phyloP scores from a whole-genome alignment of 2,113 vertebrate species.

The Diphyllodes magnificus region DNA sequence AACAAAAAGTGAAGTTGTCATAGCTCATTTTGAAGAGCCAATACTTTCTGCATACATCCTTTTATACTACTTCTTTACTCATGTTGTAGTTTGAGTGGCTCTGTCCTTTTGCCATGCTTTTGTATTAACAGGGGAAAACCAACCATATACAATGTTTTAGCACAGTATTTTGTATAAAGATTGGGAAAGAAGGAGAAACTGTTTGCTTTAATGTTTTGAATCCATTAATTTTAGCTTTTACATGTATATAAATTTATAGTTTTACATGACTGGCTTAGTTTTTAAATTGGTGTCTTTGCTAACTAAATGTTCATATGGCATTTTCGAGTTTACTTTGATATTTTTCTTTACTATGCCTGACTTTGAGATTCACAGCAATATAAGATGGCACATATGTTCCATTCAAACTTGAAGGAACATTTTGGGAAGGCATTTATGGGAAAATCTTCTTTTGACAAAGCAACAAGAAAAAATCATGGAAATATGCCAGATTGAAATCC shows the following conservation, averaged over 20 bases:
- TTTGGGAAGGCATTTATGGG: constrained; percentile 22
- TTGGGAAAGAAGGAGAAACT: neutral
- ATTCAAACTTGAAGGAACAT: neutral
- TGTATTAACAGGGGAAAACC: neutral
- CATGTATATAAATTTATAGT: neutral
- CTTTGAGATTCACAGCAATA: neutral
- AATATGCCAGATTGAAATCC: constrained; percentile 33
- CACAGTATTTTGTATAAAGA: neutral
- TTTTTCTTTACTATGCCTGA: neutral
- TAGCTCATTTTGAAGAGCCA: neutral
- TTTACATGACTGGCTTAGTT: neutral
- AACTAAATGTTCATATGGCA: neutral
- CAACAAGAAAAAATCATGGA: constrained; percentile 19
- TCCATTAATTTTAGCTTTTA: neutral
- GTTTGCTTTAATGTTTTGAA: neutral
- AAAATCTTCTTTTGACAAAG: constrained; percentile 38
- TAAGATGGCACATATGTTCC: neutral
- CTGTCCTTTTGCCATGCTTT: neutral
- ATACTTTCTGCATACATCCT: neutral
- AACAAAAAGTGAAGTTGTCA: neutral
- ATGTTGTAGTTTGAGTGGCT: neutral
- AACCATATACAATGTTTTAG: neutral
- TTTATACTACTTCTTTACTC: neutral
- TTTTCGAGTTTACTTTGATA: neutral
- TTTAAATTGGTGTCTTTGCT: neutral